Base-by-base conservation (phyloP, 2,113 vertebrate genomes). In the Parotia lawesii region DNA sequence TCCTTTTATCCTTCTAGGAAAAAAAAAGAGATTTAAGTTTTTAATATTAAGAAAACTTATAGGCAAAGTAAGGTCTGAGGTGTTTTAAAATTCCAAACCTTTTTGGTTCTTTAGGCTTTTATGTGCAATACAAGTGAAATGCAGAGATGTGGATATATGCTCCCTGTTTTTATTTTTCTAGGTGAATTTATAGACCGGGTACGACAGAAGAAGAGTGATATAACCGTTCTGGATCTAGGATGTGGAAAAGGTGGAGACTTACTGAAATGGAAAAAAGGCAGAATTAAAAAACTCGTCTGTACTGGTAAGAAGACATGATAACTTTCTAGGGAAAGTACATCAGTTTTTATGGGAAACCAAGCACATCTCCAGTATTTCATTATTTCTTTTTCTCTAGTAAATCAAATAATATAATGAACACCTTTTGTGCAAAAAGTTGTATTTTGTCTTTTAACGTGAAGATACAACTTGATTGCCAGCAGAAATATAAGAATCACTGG, bases 201-300 rank as follows among this genome's bases (percentile, higher is more conserved):
- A 53, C 97, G 98, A 50, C 96, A 93, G 90, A 98, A 96, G 42
- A 98, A 96, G 87, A 94, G 33, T 28, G 98, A 97, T 42, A 96
- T 99, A 90, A 98, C 97, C 33, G 99, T 99, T 75, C 81, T 99
- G 96, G 99, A 99, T 84, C 97, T 99, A 31, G 99, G 99, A 91
- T 99, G 99, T 98, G 99, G 99, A 38, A 99, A 99, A 98, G 99
- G 99, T 92, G 99, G 99, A 94, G 99, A 99, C 93, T 97, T 99
- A 35, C 97, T 99, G 67, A 99, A 99, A 73, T 99, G 99, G 99
- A 99, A 97, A 90, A 99, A 98, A 95, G 99, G 99, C 50, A 98
- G 98, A 88, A 99, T 99, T 82, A 96, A 87, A 93, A 99, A 98
- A 94, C 96, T 99, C 10, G 98, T 99, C 57, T 99, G 99, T 97